Conservation (phyloP, 1,140 invertebrate species). For the Acromyrmex charruanus region DNA sequence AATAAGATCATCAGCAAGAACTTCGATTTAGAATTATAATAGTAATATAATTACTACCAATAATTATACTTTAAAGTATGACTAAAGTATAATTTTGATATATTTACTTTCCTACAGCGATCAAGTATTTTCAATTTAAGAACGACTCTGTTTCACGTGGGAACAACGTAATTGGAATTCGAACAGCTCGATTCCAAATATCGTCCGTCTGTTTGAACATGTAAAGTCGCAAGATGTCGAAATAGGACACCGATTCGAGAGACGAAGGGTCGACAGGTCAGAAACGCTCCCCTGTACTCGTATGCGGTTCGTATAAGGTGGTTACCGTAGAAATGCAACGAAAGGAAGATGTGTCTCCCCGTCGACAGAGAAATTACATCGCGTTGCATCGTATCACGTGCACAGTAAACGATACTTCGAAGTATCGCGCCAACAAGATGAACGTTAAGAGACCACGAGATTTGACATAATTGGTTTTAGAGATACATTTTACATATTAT, state of each 20-base stretch:
- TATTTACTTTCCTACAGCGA: neutral
- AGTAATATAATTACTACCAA: no score
- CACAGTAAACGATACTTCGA: conserved; percentile 66
- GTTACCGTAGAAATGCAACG: conserved; percentile 72
- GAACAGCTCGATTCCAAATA: conserved; percentile 1
- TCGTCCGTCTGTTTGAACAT: conserved; percentile 35
- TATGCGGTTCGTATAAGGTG: neutral
- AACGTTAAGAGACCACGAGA: neutral
- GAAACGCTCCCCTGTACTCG: conserved; percentile 42
- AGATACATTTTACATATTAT: neutral
- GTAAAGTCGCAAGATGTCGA: conserved; percentile 51
- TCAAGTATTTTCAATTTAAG: neutral
- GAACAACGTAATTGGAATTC: conserved; percentile 54
- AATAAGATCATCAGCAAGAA: neutral
- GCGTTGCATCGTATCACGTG: conserved; percentile 69
- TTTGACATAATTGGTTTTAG: neutral
- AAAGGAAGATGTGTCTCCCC: conserved; percentile 30
- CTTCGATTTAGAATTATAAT: no score
- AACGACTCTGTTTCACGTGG: conserved; percentile 11
- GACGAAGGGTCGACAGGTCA: conserved; percentile 50
- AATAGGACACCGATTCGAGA: conserved; percentile 62
- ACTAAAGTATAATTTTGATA: neutral
- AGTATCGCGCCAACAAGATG: conserved; percentile 36
- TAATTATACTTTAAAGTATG: neutral
- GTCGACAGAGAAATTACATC: conserved; percentile 69